Conservation (phyloP, 1,140 invertebrate genomes). For the Tetragnatha versicolor region DNA sequence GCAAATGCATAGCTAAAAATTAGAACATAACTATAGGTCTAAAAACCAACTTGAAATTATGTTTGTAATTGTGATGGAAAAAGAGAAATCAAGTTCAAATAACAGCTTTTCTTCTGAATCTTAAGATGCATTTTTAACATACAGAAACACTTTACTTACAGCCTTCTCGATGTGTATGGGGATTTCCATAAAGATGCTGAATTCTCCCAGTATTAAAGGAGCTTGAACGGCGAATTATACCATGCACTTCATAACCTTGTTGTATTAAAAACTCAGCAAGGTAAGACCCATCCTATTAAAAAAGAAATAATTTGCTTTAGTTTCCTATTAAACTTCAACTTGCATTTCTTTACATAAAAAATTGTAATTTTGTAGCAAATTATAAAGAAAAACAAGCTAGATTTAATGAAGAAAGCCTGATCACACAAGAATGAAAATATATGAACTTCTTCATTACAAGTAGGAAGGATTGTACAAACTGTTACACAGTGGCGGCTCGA, state of each 20-base stretch:
- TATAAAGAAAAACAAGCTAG: neutral
- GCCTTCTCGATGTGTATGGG: slow-evolving; percentile 76
- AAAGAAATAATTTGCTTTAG: neutral
- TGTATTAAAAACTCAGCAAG: slow-evolving; percentile 92
- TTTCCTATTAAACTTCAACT: neutral
- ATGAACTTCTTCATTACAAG: neutral
- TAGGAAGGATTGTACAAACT: neutral
- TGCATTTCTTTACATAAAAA: neutral
- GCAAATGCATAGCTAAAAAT: slow-evolving; percentile 81
- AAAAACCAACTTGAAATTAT: too few relatives aligned
- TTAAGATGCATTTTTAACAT: neutral
- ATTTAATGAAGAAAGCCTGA: neutral
- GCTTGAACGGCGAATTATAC: slow-evolving; percentile 91
- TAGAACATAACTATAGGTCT: neutral
- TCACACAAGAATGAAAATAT: neutral
- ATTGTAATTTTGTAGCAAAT: neutral
- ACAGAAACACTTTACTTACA: slow-evolving; percentile 60
- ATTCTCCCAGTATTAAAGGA: slow-evolving; percentile 97
- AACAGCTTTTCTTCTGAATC: too few relatives aligned
- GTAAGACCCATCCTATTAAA: slow-evolving; percentile 96
- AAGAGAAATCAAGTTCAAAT: too few relatives aligned
- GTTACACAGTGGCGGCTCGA: too few relatives aligned
- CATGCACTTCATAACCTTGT: slow-evolving; percentile 90
- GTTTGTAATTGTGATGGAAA: too few relatives aligned
- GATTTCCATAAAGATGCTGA: slow-evolving; percentile 93